Percentiles rank a stretch among this genome's conserved stretches.
These are phyloP conservation scores for Acromyrmex heyeri DNA, from an alignment of 1,140 invertebrate species.

Conservation along the genomic window DNA sequence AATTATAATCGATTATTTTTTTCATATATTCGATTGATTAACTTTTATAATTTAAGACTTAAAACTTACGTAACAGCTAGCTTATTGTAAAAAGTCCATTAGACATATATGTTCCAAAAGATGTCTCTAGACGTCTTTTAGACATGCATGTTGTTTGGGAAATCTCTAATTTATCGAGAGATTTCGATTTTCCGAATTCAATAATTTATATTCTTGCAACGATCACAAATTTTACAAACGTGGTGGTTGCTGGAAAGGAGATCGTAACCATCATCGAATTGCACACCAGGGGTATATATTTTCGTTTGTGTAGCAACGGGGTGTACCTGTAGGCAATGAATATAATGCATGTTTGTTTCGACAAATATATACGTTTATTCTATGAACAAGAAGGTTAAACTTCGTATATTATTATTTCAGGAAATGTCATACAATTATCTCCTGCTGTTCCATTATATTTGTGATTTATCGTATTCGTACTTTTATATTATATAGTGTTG, in stretches of 20 bases:
- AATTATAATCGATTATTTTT: no score
- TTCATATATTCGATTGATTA: no score
- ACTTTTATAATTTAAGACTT: no score
- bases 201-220: not conserved
- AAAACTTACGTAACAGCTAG: no score
- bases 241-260: not conserved
- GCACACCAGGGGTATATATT: conserved; percentile 54
- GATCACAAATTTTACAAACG: not conserved
- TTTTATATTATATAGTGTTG: no score
- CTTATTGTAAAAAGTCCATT: no score
- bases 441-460: no score
- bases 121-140: no score
- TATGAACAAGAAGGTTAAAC: conserved; percentile 77
- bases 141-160: not conserved
- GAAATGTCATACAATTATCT: not conserved
- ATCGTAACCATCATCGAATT: conserved; percentile 30
- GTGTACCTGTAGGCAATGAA: conserved; percentile 13
- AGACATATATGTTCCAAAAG: no score
- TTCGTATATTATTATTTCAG: conserved; percentile 69
- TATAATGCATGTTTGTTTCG: conserved; percentile 50
- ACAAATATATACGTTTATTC: conserved; percentile 59
- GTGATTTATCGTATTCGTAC: no score
- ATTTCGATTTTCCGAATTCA: not conserved
- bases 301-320: not conserved
- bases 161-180: not conserved